Base-by-base conservation (phyloP, 2,113 vertebrate genomes). In the Salvator merianae region DNA sequence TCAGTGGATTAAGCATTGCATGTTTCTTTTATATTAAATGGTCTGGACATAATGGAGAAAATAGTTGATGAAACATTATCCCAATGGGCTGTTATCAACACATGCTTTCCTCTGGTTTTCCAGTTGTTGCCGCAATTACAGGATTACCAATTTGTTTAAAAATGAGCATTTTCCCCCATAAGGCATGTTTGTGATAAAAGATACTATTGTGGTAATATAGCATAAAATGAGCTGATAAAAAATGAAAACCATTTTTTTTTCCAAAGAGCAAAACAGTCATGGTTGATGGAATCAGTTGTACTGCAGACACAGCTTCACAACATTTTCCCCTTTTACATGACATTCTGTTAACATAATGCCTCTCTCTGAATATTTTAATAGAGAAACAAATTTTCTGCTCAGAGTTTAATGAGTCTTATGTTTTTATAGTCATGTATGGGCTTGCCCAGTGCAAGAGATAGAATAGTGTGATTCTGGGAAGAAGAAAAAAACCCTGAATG, bases 271-370 rank as follows among this genome's bases (percentile, higher is more conserved):
- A 59, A 74, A 5, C n/a, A 79, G 66, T 70, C 32, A 88, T 18
- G 74, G 70, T 50, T 89, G 62, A 91, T 86, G 55, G 86, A 84
- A 73, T 84, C 86, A 85, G 22, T 86, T 90, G 65, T 78, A 87
- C 79, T 68, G 72, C 75, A 87, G 68, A 73, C 20, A 24, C 16
- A 47, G 47, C 14, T 84, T 84, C 73, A 50, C 43, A 82, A 38
- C 59, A 81, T 92, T 81, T 74, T n/a, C 74, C 66, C 88, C 26
- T 14, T 84, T 32, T 79, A 79, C 75, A 78, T 83, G 86, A 76
- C 9, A 62, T 68, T 66, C 55, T 81, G 36, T 86, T 89, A 84
- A 82, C 18, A 84, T 79, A 50, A 76, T 79, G 77, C 18, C 43
- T 87, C 59, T 59, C 16, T 89, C 32, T 6, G 77, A 65, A 47